phyloP scores from a whole-genome alignment of 2,113 vertebrate genomes.

The Astur gentilis region DNA sequence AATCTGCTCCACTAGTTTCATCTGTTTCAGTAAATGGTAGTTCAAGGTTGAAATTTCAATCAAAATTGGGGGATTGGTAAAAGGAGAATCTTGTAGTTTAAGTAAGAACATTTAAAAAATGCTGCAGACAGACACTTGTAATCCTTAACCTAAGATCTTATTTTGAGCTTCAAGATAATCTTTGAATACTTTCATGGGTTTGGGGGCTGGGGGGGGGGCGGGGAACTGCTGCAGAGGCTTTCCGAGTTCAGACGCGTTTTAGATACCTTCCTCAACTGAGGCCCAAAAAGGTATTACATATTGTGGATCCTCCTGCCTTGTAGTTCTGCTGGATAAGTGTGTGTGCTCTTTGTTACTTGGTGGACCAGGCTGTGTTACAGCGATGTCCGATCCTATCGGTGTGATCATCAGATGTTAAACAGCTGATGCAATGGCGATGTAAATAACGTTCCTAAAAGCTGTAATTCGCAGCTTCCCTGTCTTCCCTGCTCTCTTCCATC shows the following conservation, averaged over 20 bases:
- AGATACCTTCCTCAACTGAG: neutral
- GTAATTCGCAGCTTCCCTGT: neutral
- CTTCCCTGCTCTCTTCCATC: neutral
- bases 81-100: neutral
- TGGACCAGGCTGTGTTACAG: neutral
- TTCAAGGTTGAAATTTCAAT: neutral
- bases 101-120: neutral
- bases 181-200: neutral
- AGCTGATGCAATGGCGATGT: neutral
- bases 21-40: neutral
- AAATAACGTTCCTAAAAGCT: neutral
- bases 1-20: neutral
- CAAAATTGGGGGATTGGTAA: neutral
- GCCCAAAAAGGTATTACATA: accelerated
- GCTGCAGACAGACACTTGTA: neutral
- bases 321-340: neutral
- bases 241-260: neutral
- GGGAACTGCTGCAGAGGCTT: neutral
- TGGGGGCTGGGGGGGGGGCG: neutral
- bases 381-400: accelerated
- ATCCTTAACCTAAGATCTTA: neutral
- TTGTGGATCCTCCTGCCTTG: neutral
- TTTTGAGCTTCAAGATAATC: neutral
- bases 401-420: neutral
- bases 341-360: too few relatives aligned